Evolutionary conservation across 2,113 vertebrate genomes (phyloP).

Genomic region (Mandrillus leucophaeus): DNA sequence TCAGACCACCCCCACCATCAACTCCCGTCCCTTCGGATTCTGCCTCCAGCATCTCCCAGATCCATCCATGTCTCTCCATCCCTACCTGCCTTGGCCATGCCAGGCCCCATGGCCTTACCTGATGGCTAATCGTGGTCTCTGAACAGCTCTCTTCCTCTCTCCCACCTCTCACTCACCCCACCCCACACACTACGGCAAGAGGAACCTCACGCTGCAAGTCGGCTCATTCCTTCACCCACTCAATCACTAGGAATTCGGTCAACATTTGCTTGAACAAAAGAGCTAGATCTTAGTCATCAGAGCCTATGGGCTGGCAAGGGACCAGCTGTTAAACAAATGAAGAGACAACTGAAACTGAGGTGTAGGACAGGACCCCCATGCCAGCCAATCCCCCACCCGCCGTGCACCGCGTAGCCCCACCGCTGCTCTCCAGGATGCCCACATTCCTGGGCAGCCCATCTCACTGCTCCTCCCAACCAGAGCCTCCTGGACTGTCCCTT

Average conservation of each 20-base stretch:
- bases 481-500: background rate
- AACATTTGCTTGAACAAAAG: background rate
- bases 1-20: background rate
- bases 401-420: too few relatives aligned
- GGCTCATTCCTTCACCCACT: background rate
- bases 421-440: background rate
- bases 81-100: background rate
- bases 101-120: background rate
- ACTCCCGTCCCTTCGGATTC: background rate
- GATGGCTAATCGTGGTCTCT: background rate
- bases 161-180: background rate
- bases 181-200: background rate
- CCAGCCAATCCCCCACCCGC: too few relatives aligned
- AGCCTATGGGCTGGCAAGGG: background rate
- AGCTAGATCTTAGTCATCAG: background rate
- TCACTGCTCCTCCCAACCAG: accelerated
- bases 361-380: background rate
- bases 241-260: accelerated
- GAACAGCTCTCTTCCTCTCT: background rate
- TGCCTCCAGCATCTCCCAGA: background rate
- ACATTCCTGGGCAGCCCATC: background rate
- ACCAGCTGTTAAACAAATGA: background rate
- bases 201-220: background rate
- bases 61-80: background rate
- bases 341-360: background rate